Evolutionary conservation across 2,888 invertebrate species (phyloP).

Genomic region (Calameuta filiformis): DNA sequence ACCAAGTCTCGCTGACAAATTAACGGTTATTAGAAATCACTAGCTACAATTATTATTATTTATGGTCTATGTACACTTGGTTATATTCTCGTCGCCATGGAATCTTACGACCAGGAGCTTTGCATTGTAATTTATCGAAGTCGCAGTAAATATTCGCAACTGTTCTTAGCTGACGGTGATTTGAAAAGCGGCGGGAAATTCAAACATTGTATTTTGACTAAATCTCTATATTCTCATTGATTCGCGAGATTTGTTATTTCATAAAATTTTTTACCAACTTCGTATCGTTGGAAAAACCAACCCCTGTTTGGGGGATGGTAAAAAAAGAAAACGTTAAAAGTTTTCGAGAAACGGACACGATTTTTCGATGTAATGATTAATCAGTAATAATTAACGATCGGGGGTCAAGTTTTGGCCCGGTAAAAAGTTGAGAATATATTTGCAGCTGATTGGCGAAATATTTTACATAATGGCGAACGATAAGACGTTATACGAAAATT

Average conservation of each 20-base stretch:
- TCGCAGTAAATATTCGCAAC: background rate
- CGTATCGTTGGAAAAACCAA: background rate
- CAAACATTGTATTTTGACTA: background rate
- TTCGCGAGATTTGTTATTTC: no score
- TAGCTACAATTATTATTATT: background rate
- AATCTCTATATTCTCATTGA: background rate
- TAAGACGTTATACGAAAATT: conserved; percentile 1
- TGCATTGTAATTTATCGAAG: background rate
- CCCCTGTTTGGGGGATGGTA: background rate
- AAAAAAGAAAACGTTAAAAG: background rate
- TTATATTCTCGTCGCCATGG: background rate
- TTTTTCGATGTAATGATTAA: background rate
- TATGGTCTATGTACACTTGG: background rate
- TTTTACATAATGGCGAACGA: conserved; percentile 4
- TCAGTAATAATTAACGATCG: background rate
- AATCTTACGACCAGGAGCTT: background rate
- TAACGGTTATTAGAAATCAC: background rate
- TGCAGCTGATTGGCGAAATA: conserved; percentile 8
- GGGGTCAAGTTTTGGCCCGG: background rate
- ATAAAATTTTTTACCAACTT: no score
- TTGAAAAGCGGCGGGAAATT: background rate
- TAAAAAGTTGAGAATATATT: background rate
- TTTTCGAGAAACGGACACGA: background rate
- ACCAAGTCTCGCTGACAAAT: conserved; percentile 2
- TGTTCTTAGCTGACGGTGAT: background rate